Evolutionary conservation across 1,140 invertebrate genomes (phyloP).

Genomic region (Bacillus rossius): DNA sequence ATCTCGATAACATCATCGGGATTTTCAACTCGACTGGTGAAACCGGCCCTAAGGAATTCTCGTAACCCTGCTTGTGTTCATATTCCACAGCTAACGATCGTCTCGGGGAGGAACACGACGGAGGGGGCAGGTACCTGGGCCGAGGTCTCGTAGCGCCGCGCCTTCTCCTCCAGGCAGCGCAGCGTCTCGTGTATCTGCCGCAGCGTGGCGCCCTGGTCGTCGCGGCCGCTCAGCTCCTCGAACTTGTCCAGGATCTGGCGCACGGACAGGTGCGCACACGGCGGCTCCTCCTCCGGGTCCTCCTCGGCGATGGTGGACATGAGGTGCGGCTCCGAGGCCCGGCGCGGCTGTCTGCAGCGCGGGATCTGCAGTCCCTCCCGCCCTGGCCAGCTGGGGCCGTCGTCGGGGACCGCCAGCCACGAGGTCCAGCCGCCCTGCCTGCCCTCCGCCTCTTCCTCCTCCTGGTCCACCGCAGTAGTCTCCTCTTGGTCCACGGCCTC

Average conservation of each 20-base stretch:
- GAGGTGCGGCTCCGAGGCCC: not conserved
- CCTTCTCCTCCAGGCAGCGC: slow-evolving; percentile 45
- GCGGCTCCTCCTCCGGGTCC: not conserved
- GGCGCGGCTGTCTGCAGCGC: too few relatives aligned
- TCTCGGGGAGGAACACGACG: too few relatives aligned
- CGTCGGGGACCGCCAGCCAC: slow-evolving; percentile 41
- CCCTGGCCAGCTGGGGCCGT: slow-evolving; percentile 41
- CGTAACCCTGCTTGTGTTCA: too few relatives aligned
- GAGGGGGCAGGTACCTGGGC: too few relatives aligned
- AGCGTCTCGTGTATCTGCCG: slow-evolving; percentile 44
- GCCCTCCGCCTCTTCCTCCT: slow-evolving; percentile 42
- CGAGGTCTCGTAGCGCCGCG: slow-evolving; percentile 35
- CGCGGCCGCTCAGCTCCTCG: slow-evolving; percentile 55
- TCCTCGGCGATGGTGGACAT: slow-evolving; percentile 81
- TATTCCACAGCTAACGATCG: not conserved
- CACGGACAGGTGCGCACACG: slow-evolving; percentile 63
- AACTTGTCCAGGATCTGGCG: slow-evolving; percentile 73
- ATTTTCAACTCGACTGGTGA: too few relatives aligned
- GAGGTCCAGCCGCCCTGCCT: slow-evolving; percentile 43
- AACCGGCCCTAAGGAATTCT: too few relatives aligned
- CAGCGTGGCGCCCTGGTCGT: slow-evolving; percentile 41
- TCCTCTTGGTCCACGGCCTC: slow-evolving; percentile 15
- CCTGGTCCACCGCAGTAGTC: slow-evolving; percentile 27
- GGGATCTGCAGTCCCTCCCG: slow-evolving; percentile 29
- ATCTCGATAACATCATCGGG: too few relatives aligned